Evolutionary conservation across 2,797 vertebrate species (phyloP).

Genomic region (Diceros bicornis): DNA sequence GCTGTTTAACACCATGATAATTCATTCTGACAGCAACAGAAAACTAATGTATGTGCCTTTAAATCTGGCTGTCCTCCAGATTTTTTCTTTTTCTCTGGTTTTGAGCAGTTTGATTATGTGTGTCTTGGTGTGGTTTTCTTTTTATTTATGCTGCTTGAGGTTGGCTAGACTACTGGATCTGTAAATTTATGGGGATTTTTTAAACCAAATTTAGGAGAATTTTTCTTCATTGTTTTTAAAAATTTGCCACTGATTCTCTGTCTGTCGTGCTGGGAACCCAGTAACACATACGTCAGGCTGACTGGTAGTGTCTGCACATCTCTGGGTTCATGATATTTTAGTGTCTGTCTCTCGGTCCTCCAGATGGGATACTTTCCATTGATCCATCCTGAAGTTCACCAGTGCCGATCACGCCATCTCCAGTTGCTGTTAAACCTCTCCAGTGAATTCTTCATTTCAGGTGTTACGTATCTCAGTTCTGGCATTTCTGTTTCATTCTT

Average conservation of each 20-base stretch:
- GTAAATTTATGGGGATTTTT: background rate
- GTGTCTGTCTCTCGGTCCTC: background rate
- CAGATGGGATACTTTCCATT: background rate
- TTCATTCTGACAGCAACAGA: background rate
- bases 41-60: rapidly evolving
- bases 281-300: rapidly evolving
- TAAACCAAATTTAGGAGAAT: background rate
- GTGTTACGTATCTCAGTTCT: background rate
- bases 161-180: background rate
- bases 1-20: rapidly evolving
- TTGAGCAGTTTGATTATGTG: too few relatives aligned
- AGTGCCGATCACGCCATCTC: background rate
- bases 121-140: background rate
- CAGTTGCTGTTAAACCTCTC: too few relatives aligned
- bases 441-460: background rate
- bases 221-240: background rate
- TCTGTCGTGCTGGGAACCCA: background rate
- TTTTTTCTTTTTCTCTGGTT: background rate
- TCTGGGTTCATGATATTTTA: too few relatives aligned
- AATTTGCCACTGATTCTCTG: background rate
- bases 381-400: background rate
- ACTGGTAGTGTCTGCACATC: background rate
- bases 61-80: too few relatives aligned
- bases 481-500: background rate
- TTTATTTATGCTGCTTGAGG: background rate